phyloP scores from a whole-genome alignment of 2,113 vertebrate genomes.

The Alligator mississippiensis region DNA sequence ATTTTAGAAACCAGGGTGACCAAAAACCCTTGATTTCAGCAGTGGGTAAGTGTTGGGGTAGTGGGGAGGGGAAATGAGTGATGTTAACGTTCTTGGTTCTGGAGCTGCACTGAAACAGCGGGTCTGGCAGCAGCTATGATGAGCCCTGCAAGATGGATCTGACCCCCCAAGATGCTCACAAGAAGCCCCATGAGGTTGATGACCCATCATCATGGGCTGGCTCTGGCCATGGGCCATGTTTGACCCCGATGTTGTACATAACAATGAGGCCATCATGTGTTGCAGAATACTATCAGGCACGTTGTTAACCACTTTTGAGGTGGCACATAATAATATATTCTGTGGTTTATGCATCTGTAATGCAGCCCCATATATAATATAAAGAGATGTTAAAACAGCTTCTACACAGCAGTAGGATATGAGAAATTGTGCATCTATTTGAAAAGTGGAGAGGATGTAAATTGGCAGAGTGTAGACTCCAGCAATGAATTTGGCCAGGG shows the following conservation, averaged over 20 bases:
- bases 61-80: too few species aligned
- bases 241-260: not conserved
- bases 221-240: too few species aligned
- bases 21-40: too few species aligned
- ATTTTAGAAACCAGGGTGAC: too few species aligned
- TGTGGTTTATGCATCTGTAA: not conserved
- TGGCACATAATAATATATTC: not conserved
- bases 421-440: constrained; percentile 4
- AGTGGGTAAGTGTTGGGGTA: too few species aligned
- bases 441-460: constrained; percentile 7
- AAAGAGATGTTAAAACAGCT: constrained; percentile 21
- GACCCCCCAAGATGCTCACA: too few species aligned
- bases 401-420: constrained; percentile 64
- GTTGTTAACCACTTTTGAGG: not conserved
- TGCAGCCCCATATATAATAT: not conserved
- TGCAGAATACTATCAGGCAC: not conserved
- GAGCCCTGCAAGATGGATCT: too few species aligned
- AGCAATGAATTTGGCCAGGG: constrained; percentile 17
- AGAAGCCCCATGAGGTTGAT: too few species aligned
- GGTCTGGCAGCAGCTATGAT: too few species aligned
- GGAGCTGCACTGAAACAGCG: too few species aligned
- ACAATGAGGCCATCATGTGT: not conserved
- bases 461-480: not conserved
- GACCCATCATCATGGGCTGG: too few species aligned
- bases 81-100: too few species aligned